Evolutionary conservation across 2,797 vertebrate genomes (phyloP).

Genomic region (Numenius phaeopus): DNA sequence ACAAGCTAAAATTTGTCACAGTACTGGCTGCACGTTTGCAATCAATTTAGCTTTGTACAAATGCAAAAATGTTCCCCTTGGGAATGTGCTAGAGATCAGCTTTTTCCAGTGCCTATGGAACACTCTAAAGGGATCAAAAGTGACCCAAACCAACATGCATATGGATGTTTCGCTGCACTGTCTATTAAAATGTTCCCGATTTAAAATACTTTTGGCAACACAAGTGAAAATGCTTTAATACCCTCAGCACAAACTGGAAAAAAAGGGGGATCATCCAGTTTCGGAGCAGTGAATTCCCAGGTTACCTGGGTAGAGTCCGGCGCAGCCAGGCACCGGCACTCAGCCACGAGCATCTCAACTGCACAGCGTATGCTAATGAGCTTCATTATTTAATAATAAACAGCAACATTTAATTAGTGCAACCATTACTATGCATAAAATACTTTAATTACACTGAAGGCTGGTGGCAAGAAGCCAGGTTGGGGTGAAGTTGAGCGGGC

Average conservation of each 20-base stretch:
- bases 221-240: background rate
- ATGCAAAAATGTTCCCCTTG: slow-evolving; percentile 2
- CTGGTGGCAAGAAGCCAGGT: background rate
- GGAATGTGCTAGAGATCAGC: background rate
- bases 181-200: background rate
- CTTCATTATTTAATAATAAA: slow-evolving; percentile 27
- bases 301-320: background rate
- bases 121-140: background rate
- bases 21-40: background rate
- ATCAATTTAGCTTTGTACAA: slow-evolving; percentile 20
- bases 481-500: background rate
- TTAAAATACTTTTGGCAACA: background rate
- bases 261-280: accelerated
- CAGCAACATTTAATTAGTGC: slow-evolving; percentile 34
- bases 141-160: background rate
- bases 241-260: background rate
- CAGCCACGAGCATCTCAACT: background rate
- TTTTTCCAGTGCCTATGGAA: background rate
- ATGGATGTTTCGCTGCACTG: background rate
- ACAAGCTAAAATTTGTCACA: background rate
- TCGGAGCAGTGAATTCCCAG: background rate
- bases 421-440: background rate
- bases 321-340: background rate
- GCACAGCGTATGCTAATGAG: background rate
- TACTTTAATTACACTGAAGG: background rate